These are phyloP conservation scores for Dendrolimus kikuchii DNA, from an alignment of 1,140 invertebrate species.

Conservation along the genomic window DNA sequence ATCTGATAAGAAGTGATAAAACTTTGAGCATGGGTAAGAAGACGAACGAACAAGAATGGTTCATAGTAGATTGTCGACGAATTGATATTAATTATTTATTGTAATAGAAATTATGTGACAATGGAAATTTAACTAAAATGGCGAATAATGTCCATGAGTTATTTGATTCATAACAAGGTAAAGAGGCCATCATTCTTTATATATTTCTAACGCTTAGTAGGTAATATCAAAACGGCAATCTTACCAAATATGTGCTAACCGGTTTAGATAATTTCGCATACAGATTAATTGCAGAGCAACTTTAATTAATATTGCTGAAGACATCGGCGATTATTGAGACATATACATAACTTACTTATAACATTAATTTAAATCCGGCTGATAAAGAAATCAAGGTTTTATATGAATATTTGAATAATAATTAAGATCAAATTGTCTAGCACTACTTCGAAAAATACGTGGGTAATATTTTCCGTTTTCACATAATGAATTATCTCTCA, in stretches of 20 bases:
- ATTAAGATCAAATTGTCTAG: too few species aligned
- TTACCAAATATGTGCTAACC: conserved; percentile 2
- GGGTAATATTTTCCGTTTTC: too few species aligned
- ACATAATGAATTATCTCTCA: neutral
- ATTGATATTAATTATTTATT: too few species aligned
- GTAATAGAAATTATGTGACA: too few species aligned
- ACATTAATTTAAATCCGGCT: too few species aligned
- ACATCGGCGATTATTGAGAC: neutral
- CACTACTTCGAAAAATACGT: too few species aligned
- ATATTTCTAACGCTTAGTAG: neutral
- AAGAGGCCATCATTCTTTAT: neutral
- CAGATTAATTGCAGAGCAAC: conserved; percentile 18
- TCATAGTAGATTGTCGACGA: too few species aligned
- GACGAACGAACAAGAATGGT: neutral
- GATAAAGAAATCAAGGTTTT: too few species aligned
- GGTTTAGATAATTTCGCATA: conserved; percentile 18
- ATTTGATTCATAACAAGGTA: conserved; percentile 11
- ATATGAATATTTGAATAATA: too few species aligned
- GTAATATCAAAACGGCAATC: neutral
- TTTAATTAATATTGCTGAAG: conserved; percentile 10
- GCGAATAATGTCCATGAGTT: conserved; percentile 14
- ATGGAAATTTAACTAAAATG: conserved; percentile 4
- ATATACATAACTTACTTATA: too few species aligned
- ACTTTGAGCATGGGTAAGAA: conserved; percentile 10
- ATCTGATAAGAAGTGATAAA: conserved; percentile 23